Evolutionary conservation across 2,888 invertebrate species (phyloP).

Genomic region (Cephus spinipes): DNA sequence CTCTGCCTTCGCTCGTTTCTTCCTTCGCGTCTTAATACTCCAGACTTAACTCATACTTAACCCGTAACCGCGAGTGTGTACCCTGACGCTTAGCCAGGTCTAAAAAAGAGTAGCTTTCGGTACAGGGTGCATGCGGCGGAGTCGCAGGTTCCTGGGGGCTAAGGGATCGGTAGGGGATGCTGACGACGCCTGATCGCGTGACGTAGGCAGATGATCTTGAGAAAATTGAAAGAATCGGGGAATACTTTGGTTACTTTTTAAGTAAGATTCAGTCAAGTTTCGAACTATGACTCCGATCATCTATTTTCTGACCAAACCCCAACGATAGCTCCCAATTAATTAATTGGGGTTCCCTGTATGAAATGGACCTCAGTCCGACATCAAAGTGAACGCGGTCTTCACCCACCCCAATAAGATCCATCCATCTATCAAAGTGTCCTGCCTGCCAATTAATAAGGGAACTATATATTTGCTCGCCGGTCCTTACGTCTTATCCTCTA

Average conservation of each 20-base stretch:
- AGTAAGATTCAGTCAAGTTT: too few species aligned
- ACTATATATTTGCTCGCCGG: constrained; percentile 53
- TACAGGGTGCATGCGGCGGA: neutral
- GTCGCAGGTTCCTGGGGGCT: too few species aligned
- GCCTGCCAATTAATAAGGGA: constrained; percentile 61
- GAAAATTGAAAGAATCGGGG: too few species aligned
- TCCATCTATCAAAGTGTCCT: constrained; percentile 46
- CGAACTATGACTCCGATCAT: neutral
- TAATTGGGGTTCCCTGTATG: constrained; percentile 56
- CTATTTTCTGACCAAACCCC: neutral
- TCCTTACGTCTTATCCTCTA: constrained; percentile 57
- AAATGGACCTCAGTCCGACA: constrained; percentile 59
- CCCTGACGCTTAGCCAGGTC: neutral
- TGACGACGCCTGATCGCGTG: too few species aligned
- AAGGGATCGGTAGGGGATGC: too few species aligned
- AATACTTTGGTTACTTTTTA: too few species aligned
- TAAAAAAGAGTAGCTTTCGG: neutral
- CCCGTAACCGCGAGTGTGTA: constrained; percentile 35
- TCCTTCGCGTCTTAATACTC: constrained; percentile 54
- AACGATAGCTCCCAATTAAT: constrained; percentile 48
- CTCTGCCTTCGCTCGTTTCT: constrained; percentile 36
- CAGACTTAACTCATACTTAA: constrained; percentile 62
- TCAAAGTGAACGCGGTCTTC: constrained; percentile 56
- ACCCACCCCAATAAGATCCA: constrained; percentile 20
- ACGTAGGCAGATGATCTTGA: too few species aligned